Conservation (phyloP, 2,888 invertebrate species). For the Chironomus tentans region DNA sequence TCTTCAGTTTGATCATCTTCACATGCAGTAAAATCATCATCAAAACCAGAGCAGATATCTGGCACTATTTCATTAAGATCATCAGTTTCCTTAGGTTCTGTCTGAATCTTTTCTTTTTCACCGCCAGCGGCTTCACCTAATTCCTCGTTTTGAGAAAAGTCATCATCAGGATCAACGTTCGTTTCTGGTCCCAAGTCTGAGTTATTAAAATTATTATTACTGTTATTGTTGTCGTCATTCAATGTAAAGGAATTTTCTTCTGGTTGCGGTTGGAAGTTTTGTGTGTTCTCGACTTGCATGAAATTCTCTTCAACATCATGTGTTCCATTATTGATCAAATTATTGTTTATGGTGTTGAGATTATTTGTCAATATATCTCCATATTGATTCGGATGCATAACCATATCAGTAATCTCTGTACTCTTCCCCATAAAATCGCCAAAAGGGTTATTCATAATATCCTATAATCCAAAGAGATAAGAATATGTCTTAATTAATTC, state of each 20-base stretch:
- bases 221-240: constrained; percentile 24
- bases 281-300: background rate
- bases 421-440: constrained; percentile 5
- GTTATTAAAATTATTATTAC: constrained; percentile 46
- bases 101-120: constrained; percentile 32
- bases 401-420: constrained; percentile 19
- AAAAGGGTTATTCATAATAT: constrained; percentile 19
- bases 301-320: background rate
- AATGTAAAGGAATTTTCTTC: background rate
- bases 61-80: background rate
- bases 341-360: constrained; percentile 22
- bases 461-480: background rate
- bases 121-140: constrained; percentile 34
- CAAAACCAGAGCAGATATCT: background rate
- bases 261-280: background rate
- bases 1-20: no score
- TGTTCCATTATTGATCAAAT: constrained; percentile 13
- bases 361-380: constrained; percentile 13
- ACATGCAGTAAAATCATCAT: no score
- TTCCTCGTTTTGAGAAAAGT: constrained; percentile 37
- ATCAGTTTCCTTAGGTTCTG: constrained; percentile 22
- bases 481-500: background rate
- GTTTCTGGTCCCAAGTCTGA: constrained; percentile 69
- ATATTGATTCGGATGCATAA: constrained; percentile 10
- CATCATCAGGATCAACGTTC: constrained; percentile 54